Evolutionary conservation across 64 coral and sea anemone genomes (phyloP).

Genomic region (Stylophora pistillata): DNA sequence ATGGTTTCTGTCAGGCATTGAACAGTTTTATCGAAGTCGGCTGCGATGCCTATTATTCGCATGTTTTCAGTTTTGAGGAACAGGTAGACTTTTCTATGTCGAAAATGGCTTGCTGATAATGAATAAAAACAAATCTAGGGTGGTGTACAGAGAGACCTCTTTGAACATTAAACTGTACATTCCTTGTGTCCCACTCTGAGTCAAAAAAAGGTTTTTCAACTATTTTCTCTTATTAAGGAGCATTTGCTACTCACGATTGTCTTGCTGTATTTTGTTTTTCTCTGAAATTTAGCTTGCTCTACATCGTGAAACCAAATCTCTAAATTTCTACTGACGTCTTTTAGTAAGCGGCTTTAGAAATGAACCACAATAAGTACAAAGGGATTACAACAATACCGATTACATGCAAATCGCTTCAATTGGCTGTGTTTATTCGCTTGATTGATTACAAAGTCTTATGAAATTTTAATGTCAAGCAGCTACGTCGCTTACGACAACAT

Average conservation of each 20-base stretch:
- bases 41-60: no score
- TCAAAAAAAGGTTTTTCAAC: no score
- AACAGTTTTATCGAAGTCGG: no score
- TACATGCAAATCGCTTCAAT: conserved; percentile 27
- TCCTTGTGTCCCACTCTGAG: no score
- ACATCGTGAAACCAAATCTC: not conserved
- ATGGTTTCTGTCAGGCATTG: no score
- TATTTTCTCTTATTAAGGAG: no score
- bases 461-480: conserved; percentile 18
- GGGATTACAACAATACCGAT: conserved; percentile 20
- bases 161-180: not conserved
- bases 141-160: not conserved
- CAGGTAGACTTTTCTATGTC: not conserved
- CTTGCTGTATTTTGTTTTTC: no score
- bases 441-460: not conserved
- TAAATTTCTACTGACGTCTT: conserved; percentile 19
- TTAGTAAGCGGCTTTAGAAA: conserved; percentile 37
- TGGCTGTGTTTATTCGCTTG: conserved; percentile 4
- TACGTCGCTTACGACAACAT: conserved; percentile 23
- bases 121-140: not conserved
- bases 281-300: no score
- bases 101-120: not conserved
- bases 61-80: not conserved
- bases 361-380: not conserved
- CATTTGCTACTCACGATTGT: no score